Base-by-base conservation (phyloP, 2,888 invertebrate species). In the Chymomyza procnemis region DNA sequence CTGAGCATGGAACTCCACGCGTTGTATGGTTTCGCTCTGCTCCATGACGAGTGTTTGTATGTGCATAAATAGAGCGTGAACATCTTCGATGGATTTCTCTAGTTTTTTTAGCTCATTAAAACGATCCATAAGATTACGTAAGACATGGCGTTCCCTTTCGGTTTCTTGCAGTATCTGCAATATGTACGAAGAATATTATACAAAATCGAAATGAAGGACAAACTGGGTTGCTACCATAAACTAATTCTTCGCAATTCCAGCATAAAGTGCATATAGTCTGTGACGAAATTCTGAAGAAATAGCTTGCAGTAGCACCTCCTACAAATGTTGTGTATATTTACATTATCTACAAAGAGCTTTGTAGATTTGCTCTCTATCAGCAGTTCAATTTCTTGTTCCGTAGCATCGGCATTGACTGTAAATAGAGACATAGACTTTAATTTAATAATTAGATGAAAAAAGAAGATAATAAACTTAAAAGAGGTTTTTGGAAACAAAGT, bases 331-430 rank as follows among this genome's bases (percentile, higher is more conserved):
- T 0, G 6, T 6, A 3, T 26, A 19, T 26, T 88, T 80, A 91
- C 91, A 89, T 91, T 91, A 64, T 90, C 91, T 26, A 90, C 90
- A 82, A 91, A 91, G 46, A 91, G 82, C 68, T 90, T 90, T 41
- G 90, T 90, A 47, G 88, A 88, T 71, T 90, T 91, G 75, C 89
- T 91, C 22, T 90, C 89, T 64, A 91, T 84, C 67, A 91, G 75
- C 72, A 88, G 86, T 70, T 91, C 91, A 47, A 91, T 89, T 77
- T 91, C 91, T 69, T 91, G 91, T 67, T 91, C 91, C 30, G 88
- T 91, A 61, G 90, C 87, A 66, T 90, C 89, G 68, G 87, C 85
- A 69, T 90, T 90, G 64, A 91, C 91, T 91, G 56, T 50, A 58
- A 61, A 67, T 52, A 60, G 6, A 47, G 59, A 2, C 12, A 41